Evolutionary conservation across 2,797 vertebrate species (phyloP).

Genomic region (Falco peregrinus): DNA sequence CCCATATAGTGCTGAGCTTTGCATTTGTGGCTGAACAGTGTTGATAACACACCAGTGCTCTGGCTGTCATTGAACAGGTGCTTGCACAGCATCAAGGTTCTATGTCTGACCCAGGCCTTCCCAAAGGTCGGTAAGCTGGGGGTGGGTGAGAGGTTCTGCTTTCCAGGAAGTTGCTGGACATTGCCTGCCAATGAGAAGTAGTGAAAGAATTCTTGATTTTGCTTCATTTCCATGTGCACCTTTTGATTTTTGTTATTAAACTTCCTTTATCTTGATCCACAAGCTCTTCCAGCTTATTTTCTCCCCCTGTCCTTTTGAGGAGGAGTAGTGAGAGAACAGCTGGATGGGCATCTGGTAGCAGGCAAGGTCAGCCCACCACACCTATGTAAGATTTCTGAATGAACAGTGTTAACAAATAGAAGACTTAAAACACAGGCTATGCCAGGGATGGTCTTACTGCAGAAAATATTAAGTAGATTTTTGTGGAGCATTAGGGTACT

Average conservation of each 20-base stretch:
- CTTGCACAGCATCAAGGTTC: neutral
- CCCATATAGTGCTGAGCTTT: neutral
- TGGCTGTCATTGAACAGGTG: neutral
- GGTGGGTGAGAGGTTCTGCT: neutral
- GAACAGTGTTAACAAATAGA: neutral
- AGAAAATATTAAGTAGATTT: neutral
- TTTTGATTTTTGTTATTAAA: neutral
- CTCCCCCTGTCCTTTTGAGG: neutral
- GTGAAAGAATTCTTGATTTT: neutral
- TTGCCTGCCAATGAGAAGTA: neutral
- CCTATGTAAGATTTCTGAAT: neutral
- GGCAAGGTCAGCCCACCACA: neutral
- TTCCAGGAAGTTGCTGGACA: neutral
- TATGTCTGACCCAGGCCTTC: accelerated
- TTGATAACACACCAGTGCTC: neutral
- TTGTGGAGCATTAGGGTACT: neutral
- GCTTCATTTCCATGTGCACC: neutral
- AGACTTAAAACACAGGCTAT: neutral
- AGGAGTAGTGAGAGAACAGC: neutral
- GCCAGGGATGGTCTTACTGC: neutral
- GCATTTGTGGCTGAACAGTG: neutral
- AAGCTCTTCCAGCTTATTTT: neutral
- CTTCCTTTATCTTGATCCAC: neutral
- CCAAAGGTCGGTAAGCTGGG: neutral
- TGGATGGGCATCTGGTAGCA: neutral